Conservation (phyloP, 1,140 invertebrate genomes). For the Aphaenogaster rudis region DNA sequence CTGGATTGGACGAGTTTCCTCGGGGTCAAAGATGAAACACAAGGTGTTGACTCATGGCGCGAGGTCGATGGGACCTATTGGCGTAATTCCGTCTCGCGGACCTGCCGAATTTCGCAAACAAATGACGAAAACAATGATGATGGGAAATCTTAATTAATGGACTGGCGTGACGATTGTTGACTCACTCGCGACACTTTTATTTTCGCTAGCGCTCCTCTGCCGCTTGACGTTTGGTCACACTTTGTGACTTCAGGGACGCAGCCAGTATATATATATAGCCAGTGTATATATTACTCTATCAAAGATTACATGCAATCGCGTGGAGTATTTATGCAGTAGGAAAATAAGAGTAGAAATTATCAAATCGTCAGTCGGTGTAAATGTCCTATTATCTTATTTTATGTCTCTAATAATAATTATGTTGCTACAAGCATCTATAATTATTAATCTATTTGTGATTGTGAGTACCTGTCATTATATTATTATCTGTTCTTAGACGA, state of each 20-base stretch:
- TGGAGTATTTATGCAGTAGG: not conserved
- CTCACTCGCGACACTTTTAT: conserved; percentile 79
- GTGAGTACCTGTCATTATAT: not conserved
- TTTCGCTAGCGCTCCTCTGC: conserved; percentile 76
- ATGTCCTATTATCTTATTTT: not conserved
- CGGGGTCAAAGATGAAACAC: not conserved
- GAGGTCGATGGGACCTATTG: not conserved
- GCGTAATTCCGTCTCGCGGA: not conserved
- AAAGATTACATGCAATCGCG: not conserved
- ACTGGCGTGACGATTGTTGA: conserved; percentile 68
- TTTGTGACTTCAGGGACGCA: conserved; percentile 75
- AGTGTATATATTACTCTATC: not conserved
- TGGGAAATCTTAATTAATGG: conserved; percentile 62
- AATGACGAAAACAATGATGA: conserved; percentile 40
- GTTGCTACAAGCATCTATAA: not conserved
- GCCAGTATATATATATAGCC: not conserved
- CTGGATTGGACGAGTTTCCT: not conserved
- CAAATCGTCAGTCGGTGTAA: not conserved
- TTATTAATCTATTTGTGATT: not conserved
- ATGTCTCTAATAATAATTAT: not conserved
- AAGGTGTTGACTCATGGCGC: not conserved
- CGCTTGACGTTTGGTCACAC: conserved; percentile 74
- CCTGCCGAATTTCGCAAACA: conserved; percentile 35
- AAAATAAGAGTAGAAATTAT: not conserved
- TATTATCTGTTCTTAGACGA: not conserved